These are phyloP conservation scores for Drosophila atripex DNA, from an alignment of 2,888 invertebrate genomes.

Conservation along the genomic window DNA sequence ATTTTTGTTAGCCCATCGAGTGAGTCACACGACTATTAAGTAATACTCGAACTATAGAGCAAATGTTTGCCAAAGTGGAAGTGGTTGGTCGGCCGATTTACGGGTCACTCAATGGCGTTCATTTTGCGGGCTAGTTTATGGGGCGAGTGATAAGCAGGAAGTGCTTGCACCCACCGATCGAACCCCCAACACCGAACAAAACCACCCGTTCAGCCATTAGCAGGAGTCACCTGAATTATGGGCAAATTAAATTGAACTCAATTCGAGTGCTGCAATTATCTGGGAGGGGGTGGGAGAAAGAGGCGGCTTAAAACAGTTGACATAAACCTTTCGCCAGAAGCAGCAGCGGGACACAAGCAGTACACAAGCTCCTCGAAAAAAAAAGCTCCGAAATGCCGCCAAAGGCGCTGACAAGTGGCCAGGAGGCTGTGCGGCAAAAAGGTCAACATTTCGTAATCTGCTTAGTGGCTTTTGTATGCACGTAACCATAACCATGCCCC, in stretches of 20 bases:
- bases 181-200: constrained; percentile 15
- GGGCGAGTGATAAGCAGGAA: constrained; percentile 44
- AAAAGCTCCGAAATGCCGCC: constrained; percentile 51
- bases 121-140: constrained; percentile 37
- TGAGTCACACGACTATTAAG: constrained; percentile 32
- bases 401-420: constrained; percentile 75
- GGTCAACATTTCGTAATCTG: constrained; percentile 78
- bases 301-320: constrained; percentile 55
- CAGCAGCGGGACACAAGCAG: neutral
- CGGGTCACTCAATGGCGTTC: constrained; percentile 15
- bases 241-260: constrained; percentile 62
- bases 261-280: constrained; percentile 57
- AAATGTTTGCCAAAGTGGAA: constrained; percentile 34
- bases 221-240: constrained; percentile 60
- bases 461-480: constrained; percentile 56
- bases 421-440: constrained; percentile 57
- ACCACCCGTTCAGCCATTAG: constrained; percentile 44
- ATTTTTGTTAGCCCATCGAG: neutral
- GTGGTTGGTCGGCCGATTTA: constrained; percentile 23
- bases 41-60: constrained; percentile 21
- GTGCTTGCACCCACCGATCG: constrained; percentile 6
- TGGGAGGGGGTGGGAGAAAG: constrained; percentile 7
- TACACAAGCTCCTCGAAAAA: constrained; percentile 12
- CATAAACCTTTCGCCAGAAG: constrained; percentile 75
- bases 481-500: constrained; percentile 77